Evolutionary conservation across 2,113 vertebrate genomes (phyloP), one percentile per base, ranked within the genome.

Genomic region (Candoia aspera): DNA sequence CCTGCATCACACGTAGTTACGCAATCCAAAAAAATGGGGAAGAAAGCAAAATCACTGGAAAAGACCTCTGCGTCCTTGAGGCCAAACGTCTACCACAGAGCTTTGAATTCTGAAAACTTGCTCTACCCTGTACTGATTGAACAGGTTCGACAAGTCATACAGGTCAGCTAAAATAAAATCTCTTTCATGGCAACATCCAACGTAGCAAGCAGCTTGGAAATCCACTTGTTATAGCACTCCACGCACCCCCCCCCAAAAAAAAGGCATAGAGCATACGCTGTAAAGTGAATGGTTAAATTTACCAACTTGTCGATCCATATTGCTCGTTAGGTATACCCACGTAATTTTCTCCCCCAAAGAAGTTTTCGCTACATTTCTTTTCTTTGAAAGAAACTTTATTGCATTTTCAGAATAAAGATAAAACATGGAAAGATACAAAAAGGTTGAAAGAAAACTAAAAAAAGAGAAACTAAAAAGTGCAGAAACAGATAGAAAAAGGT

Each of bases 1-100:
- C 29, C 1, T 3, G 1, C 4, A 10, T n/a, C 26, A 11, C 4
- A 11, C 10, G 11, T n/a, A 2, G 12, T n/a, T 68, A 13, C 0
- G 62, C 29, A n/a, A n/a, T 12, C 26, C 26, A 9, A 64, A 13
- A 64, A 64, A 8, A 26, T 24, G 60, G 62, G 26, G 11, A 29
- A 12, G 10, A 13, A 12, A n/a, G 26, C 26, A 11, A n/a, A 68
- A n/a, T 6, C 64, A n/a, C 64, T 4, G 1, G 62, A n/a, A n/a
- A 15, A n/a, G 64, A 68, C 64, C 62, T 15, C 29, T 4, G 64
- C 29, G 64, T 15, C 64, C 64, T 68, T 68, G 5, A n/a, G 64
- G 64, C 29, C 12, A 4, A 12, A 68, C 64, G 13, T 68, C 64
- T 26, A 68, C 11, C 64, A 26, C 29, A 15, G 29, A 15, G 12